phyloP scores from a whole-genome alignment of 2,113 vertebrate species.

The Helogale parvula region DNA sequence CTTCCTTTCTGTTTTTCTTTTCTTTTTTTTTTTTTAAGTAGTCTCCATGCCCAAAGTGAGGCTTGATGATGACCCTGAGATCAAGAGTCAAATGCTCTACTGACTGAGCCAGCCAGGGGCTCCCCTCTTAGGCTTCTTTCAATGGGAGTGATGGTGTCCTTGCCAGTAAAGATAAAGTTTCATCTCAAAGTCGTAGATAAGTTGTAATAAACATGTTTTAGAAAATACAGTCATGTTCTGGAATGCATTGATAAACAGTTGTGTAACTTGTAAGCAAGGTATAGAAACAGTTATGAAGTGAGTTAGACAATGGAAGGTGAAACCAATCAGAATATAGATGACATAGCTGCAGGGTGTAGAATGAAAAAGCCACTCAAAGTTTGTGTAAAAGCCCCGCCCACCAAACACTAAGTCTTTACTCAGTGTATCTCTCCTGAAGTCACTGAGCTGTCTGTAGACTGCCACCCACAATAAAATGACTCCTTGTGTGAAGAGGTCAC shows the following conservation, averaged over 20 bases:
- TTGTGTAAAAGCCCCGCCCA: neutral
- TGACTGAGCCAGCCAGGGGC: neutral
- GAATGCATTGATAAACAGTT: neutral
- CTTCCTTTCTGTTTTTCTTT: no score
- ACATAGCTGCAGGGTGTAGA: neutral
- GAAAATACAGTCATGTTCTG: neutral
- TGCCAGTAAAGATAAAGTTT: neutral
- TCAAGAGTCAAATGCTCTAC: neutral
- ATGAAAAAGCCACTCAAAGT: neutral
- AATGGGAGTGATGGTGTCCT: neutral
- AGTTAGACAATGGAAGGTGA: neutral
- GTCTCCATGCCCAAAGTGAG: no score
- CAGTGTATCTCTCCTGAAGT: neutral
- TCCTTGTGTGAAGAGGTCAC: neutral
- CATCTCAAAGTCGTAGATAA: neutral
- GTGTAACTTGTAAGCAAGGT: neutral
- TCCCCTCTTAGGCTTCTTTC: neutral
- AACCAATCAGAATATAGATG: neutral
- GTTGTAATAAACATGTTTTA: neutral
- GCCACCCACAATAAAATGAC: no score
- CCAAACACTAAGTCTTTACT: neutral
- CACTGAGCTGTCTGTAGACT: neutral
- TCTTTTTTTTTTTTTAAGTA: no score
- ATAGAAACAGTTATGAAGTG: neutral
- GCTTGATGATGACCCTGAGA: neutral